These are phyloP conservation scores for Sycobia sp. DNA, from an alignment of 1,140 invertebrate species.

Conservation along the genomic window DNA sequence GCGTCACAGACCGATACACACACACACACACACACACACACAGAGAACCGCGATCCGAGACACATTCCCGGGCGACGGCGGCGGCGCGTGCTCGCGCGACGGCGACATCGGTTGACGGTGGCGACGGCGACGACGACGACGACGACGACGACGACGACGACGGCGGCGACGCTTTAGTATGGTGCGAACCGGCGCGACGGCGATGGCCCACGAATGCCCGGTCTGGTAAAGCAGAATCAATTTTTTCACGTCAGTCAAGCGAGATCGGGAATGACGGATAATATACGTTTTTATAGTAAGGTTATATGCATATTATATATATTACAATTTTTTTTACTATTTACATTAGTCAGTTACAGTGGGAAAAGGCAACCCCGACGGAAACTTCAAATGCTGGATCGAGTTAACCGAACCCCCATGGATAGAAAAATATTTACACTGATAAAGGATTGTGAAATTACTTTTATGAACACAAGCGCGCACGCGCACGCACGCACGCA, in stretches of 20 bases:
- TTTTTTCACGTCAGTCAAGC: slow-evolving; percentile 52
- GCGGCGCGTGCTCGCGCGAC: slow-evolving; percentile 29
- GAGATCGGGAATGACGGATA: slow-evolving; percentile 43
- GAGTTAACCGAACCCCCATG: too few species aligned
- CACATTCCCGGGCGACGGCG: slow-evolving; percentile 29
- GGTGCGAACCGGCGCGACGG: slow-evolving; percentile 69
- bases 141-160: slow-evolving; percentile 9
- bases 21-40: slow-evolving; percentile 49
- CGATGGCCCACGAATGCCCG: slow-evolving; percentile 65
- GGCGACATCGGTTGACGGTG: slow-evolving; percentile 18
- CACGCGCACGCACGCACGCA: too few species aligned
- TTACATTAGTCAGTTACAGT: not conserved
- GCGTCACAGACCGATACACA: slow-evolving; percentile 35
- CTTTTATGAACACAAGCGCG: too few species aligned
- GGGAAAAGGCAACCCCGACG: slow-evolving; percentile 3
- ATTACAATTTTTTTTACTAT: slow-evolving; percentile 10
- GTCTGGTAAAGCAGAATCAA: slow-evolving; percentile 63
- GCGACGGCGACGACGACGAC: slow-evolving; percentile 1
- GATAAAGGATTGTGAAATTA: too few species aligned
- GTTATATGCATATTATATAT: not conserved
- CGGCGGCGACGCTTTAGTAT: slow-evolving; percentile 65
- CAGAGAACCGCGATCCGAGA: slow-evolving; percentile 57
- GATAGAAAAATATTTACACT: too few species aligned
- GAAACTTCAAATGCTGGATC: not conserved
- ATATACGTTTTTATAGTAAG: slow-evolving; percentile 27